Conservation (phyloP, 2,888 invertebrate genomes). For the Apodemia duryi region DNA sequence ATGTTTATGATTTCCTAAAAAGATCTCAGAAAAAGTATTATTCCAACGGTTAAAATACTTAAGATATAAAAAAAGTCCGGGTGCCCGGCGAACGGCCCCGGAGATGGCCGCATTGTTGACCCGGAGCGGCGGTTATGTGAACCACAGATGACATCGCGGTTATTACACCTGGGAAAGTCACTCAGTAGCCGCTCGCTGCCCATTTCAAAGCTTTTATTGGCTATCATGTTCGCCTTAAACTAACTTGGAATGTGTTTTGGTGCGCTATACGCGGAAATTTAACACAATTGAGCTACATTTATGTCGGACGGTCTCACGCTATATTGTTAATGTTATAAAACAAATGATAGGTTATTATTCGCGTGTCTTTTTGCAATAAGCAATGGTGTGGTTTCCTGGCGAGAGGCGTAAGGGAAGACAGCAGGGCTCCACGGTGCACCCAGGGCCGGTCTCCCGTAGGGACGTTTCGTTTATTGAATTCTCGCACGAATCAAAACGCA, state of each 20-base stretch:
- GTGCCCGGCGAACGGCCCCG: slow-evolving; percentile 18
- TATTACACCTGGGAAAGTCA: slow-evolving; percentile 65
- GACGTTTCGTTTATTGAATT: slow-evolving; percentile 57
- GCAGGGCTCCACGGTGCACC: slow-evolving; percentile 52
- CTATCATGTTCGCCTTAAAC: slow-evolving; percentile 68
- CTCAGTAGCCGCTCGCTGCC: slow-evolving; percentile 58
- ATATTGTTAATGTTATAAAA: slow-evolving; percentile 37
- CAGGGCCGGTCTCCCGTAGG: slow-evolving; percentile 56
- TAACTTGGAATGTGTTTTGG: slow-evolving; percentile 66
- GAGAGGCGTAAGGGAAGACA: slow-evolving; percentile 43
- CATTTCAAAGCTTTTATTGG: slow-evolving; percentile 68
- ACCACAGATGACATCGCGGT: slow-evolving; percentile 44
- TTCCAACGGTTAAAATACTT: slow-evolving; percentile 9
- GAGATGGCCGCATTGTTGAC: slow-evolving; percentile 34
- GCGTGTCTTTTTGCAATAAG: slow-evolving; percentile 69
- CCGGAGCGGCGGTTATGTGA: slow-evolving; percentile 43
- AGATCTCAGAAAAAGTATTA: background rate
- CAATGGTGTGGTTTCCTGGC: slow-evolving; percentile 45
- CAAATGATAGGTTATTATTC: slow-evolving; percentile 42
- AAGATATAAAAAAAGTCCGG: slow-evolving; percentile 22
- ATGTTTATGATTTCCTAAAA: background rate
- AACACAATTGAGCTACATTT: slow-evolving; percentile 48
- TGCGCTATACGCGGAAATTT: slow-evolving; percentile 60
- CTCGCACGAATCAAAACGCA: slow-evolving; percentile 51
- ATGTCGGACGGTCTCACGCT: slow-evolving; percentile 60